Percentiles rank a stretch among this genome's conserved stretches.
These are phyloP conservation scores for Pyralis farinalis DNA, from an alignment of 2,888 invertebrate species.

Conservation along the genomic window DNA sequence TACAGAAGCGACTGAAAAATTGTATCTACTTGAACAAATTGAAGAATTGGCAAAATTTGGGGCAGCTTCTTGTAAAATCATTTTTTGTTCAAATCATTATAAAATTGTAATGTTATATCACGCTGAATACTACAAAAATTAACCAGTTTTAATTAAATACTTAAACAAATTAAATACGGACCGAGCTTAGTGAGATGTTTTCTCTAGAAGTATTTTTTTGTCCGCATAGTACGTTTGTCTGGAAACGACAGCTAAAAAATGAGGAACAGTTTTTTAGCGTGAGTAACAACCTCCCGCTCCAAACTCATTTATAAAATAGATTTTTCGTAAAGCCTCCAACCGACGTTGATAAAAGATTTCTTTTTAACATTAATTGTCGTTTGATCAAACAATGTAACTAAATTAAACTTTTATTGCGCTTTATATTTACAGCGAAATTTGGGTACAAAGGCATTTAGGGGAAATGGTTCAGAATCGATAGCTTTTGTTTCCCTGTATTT, in stretches of 20 bases:
- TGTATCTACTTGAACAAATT: too few relatives aligned
- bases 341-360: conserved; percentile 18
- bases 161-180: not conserved
- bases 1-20: too few relatives aligned
- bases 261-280: conserved; percentile 5
- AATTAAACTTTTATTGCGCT: conserved; percentile 19
- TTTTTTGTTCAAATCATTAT: too few relatives aligned
- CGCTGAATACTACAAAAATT: too few relatives aligned
- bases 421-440: conserved; percentile 1
- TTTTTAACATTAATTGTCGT: conserved; percentile 24
- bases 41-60: too few relatives aligned
- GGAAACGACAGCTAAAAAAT: conserved; percentile 7
- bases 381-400: conserved; percentile 20
- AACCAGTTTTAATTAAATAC: too few relatives aligned
- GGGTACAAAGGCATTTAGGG: conserved; percentile 5
- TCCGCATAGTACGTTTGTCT: not conserved
- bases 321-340: conserved; percentile 15
- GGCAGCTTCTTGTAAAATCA: too few relatives aligned
- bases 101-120: too few relatives aligned
- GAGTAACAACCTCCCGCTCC: conserved; percentile 11
- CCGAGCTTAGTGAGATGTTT: not conserved
- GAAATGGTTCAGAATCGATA: conserved; percentile 7
- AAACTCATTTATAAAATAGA: conserved; percentile 16
- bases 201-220: not conserved
- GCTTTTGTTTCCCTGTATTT: conserved; percentile 9